Conservation (phyloP, 2,888 invertebrate species). For the Coleophora flavipennella region DNA sequence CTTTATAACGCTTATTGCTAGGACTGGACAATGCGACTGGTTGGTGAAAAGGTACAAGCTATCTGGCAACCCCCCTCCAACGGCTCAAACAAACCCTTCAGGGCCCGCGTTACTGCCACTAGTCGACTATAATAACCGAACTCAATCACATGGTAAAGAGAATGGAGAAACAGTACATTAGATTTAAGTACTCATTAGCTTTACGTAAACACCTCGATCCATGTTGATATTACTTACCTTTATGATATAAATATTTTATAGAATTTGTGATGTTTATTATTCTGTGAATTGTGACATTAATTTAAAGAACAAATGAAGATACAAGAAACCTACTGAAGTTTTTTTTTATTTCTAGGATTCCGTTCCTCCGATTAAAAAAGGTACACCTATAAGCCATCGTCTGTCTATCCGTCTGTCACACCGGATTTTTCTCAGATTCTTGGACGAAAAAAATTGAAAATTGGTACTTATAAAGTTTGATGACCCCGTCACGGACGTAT, state of each 20-base stretch:
- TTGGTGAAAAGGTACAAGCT: slow-evolving; percentile 52
- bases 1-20: slow-evolving; percentile 76
- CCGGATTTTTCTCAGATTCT: too few species aligned
- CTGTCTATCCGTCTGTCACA: too few species aligned
- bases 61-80: slow-evolving; percentile 54
- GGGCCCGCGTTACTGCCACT: slow-evolving; percentile 47
- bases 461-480: too few species aligned
- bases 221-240: too few species aligned
- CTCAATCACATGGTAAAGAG: slow-evolving; percentile 41
- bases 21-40: slow-evolving; percentile 69
- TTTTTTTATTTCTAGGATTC: too few species aligned
- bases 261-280: slow-evolving; percentile 22
- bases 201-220: neutral
- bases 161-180: slow-evolving; percentile 47
- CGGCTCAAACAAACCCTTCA: slow-evolving; percentile 56
- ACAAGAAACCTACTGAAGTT: too few species aligned
- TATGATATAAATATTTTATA: too few species aligned
- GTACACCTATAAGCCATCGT: too few species aligned
- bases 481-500: too few species aligned
- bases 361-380: too few species aligned
- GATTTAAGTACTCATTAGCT: slow-evolving; percentile 13
- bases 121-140: slow-evolving; percentile 47
- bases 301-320: too few species aligned
- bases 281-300: neutral
- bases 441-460: too few species aligned